Percentiles rank a stretch among this genome's conserved stretches.
These are phyloP conservation scores for Climacteris rufus DNA, from an alignment of 2,113 vertebrate genomes.

Conservation along the genomic window DNA sequence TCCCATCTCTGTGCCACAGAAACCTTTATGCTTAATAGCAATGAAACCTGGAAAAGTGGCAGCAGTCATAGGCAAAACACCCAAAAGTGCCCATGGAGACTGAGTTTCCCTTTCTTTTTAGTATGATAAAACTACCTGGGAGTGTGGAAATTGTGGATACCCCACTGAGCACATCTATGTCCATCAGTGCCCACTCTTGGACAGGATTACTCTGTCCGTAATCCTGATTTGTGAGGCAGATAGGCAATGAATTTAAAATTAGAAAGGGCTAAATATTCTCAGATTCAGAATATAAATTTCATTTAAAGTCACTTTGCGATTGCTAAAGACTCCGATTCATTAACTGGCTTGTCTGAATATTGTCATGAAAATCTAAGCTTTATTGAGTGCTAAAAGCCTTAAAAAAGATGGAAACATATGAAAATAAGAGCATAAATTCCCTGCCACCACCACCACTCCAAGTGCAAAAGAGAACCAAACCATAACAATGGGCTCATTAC, in stretches of 20 bases:
- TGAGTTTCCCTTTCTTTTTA: background rate
- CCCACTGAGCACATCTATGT: background rate
- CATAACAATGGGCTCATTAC: constrained; percentile 61
- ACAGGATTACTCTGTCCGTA: background rate
- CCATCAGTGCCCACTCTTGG: background rate
- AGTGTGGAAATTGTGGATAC: background rate
- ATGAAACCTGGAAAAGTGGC: background rate
- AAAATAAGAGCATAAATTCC: constrained; percentile 53
- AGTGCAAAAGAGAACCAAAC: constrained; percentile 32
- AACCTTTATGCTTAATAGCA: background rate
- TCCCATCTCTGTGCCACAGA: background rate
- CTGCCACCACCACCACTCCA: constrained; percentile 18
- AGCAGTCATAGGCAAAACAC: background rate
- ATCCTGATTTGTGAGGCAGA: background rate
- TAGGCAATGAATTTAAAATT: background rate
- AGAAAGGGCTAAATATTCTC: background rate
- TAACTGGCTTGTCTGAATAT: constrained; percentile 26
- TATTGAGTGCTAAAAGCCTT: constrained; percentile 62
- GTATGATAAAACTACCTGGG: background rate
- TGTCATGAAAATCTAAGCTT: constrained; percentile 50
- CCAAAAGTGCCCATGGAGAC: background rate
- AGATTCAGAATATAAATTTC: constrained; percentile 16
- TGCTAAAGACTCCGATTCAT: background rate
- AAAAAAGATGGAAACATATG: constrained; percentile 38
- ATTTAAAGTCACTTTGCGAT: background rate